These are phyloP conservation scores for Cydia fagiglandana DNA, from an alignment of 1,140 invertebrate species.

Conservation along the genomic window DNA sequence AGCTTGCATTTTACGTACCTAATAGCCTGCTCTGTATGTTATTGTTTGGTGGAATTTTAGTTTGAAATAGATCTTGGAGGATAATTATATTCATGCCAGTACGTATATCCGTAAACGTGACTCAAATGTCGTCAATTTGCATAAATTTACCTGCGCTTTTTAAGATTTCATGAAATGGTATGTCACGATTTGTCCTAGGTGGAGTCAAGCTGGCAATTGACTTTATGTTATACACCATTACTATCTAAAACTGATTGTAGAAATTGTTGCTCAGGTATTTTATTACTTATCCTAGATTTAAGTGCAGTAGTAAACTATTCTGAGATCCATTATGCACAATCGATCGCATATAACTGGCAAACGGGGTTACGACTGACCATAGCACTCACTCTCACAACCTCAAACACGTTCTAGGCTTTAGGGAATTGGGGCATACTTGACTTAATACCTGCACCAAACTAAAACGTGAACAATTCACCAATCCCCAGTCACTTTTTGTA, in stretches of 20 bases:
- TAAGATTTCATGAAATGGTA: neutral
- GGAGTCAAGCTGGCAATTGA: neutral
- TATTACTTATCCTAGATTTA: neutral
- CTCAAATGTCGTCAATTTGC: slow-evolving; percentile 3
- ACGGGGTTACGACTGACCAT: slow-evolving; percentile 16
- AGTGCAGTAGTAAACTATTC: neutral
- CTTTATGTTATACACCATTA: neutral
- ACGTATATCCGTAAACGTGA: slow-evolving; percentile 26
- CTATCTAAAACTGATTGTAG: no score
- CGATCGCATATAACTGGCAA: slow-evolving; percentile 9
- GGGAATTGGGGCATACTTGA: slow-evolving; percentile 3
- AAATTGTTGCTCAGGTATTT: neutral
- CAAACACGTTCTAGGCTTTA: slow-evolving; percentile 30
- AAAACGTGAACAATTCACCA: slow-evolving; percentile 16
- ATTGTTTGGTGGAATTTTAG: slow-evolving; percentile 31
- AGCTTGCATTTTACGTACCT: slow-evolving; percentile 13
- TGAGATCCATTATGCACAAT: slow-evolving; percentile 14
- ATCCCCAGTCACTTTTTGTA: neutral
- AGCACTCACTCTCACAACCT: slow-evolving; percentile 12
- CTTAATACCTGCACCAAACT: slow-evolving; percentile 17
- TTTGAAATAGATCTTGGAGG: neutral
- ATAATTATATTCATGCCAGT: neutral
- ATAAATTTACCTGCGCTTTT: neutral
- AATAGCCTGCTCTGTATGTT: slow-evolving; percentile 48
- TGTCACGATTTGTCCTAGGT: neutral